phyloP scores from a whole-genome alignment of 2,113 vertebrate genomes.

The Actenoides hombroni region DNA sequence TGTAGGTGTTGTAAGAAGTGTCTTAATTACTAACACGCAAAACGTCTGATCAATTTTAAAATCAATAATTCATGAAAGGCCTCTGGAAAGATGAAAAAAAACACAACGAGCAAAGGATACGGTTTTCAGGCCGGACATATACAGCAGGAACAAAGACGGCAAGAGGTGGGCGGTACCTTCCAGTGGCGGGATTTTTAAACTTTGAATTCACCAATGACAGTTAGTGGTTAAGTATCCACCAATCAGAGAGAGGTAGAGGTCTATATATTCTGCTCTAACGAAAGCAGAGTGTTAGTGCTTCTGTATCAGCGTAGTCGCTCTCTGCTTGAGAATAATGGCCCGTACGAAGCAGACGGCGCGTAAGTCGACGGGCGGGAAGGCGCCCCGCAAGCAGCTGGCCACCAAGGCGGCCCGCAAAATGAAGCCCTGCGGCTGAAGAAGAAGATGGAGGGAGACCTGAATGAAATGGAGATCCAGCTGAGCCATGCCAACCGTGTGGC shows the following conservation, averaged over 20 bases:
- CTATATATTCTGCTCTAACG: neutral
- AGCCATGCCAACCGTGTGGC: slow-evolving; percentile 79
- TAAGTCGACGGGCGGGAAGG: slow-evolving; percentile 56
- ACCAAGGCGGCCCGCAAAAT: slow-evolving; percentile 28
- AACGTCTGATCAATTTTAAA: too few species aligned
- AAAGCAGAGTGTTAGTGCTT: too few species aligned
- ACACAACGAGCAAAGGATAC: too few species aligned
- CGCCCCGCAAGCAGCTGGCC: slow-evolving; percentile 57
- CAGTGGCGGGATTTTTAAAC: neutral
- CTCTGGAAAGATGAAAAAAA: too few species aligned
- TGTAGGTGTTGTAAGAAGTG: too few species aligned
- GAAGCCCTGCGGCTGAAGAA: slow-evolving; percentile 78
- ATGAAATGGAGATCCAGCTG: slow-evolving; percentile 85
- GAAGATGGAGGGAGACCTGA: slow-evolving; percentile 83
- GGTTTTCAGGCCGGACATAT: too few species aligned
- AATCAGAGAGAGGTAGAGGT: neutral
- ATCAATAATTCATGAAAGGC: too few species aligned
- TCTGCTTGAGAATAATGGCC: slow-evolving; percentile 12
- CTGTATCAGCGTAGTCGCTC: too few species aligned
- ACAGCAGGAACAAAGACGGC: too few species aligned
- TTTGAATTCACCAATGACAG: neutral
- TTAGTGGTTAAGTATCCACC: neutral
- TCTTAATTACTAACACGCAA: too few species aligned
- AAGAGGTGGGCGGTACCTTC: accelerated
- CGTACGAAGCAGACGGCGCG: slow-evolving; percentile 50